These are phyloP conservation scores for Smittia aterrima DNA, from an alignment of 2,888 invertebrate genomes.

Conservation along the genomic window DNA sequence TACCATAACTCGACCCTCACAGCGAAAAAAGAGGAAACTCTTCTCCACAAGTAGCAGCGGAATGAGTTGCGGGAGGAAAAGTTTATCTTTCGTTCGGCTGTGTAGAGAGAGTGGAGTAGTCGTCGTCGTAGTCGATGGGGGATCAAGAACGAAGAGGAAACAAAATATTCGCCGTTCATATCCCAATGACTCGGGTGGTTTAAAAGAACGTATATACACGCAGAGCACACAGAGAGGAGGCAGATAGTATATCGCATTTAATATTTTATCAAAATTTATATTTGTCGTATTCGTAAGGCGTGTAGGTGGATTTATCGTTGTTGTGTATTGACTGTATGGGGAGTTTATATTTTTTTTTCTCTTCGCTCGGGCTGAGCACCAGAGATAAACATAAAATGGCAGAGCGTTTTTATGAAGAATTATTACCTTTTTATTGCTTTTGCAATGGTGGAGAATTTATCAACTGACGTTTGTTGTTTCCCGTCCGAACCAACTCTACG, in stretches of 20 bases:
- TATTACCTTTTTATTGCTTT: constrained; percentile 25
- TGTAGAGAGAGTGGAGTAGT: no score
- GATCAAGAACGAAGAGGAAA: no score
- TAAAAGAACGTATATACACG: no score
- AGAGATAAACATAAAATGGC: constrained; percentile 13
- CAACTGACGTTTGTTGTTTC: neutral
- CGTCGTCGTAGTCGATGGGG: no score
- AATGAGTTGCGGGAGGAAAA: neutral
- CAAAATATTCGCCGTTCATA: constrained; percentile 25
- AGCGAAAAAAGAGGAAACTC: neutral
- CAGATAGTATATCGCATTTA: constrained; percentile 10
- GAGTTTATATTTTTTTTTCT: neutral
- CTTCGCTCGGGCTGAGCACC: neutral
- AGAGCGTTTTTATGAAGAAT: constrained; percentile 28
- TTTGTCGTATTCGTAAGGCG: constrained; percentile 33
- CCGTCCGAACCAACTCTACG: neutral
- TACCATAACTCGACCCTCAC: constrained; percentile 18
- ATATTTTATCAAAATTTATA: constrained; percentile 40
- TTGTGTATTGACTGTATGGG: neutral
- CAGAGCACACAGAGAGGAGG: neutral
- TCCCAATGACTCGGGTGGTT: neutral
- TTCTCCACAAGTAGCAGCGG: neutral
- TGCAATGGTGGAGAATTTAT: constrained; percentile 15
- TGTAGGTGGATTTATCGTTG: constrained; percentile 21
- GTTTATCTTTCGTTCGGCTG: neutral